Conservation (phyloP, 2,888 invertebrate species). For the Neoascia interrupta region DNA sequence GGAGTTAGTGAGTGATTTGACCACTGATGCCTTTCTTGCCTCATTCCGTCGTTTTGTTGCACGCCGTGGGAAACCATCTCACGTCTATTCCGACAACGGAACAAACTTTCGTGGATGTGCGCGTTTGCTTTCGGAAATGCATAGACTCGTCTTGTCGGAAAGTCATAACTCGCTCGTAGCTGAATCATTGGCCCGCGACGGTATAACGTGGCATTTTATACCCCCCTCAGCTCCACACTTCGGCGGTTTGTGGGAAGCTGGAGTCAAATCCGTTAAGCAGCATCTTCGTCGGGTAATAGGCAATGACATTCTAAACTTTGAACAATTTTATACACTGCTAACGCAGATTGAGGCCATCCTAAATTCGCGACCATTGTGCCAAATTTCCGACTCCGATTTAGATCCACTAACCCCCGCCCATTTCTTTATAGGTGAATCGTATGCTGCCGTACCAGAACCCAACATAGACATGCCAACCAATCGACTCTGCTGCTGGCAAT, state of each 20-base stretch:
- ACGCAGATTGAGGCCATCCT: slow-evolving; percentile 4
- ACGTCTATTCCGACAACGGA: too few species aligned
- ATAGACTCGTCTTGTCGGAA: slow-evolving; percentile 13
- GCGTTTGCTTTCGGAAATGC: slow-evolving; percentile 28
- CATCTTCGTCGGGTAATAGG: background rate
- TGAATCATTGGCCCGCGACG: slow-evolving; percentile 40
- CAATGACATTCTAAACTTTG: background rate
- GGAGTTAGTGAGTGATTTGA: slow-evolving; percentile 48
- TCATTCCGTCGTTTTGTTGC: slow-evolving; percentile 31
- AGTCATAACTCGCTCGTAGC: slow-evolving; percentile 17
- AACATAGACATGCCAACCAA: background rate
- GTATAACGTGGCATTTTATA: slow-evolving; percentile 48
- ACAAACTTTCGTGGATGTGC: slow-evolving; percentile 49
- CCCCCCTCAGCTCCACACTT: slow-evolving; percentile 52
- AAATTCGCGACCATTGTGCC: slow-evolving; percentile 16
- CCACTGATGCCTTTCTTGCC: too few species aligned
- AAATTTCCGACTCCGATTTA: background rate
- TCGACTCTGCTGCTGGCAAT: background rate
- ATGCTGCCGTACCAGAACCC: slow-evolving; percentile 2
- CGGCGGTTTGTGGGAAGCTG: slow-evolving; percentile 46
- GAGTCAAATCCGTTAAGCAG: slow-evolving; percentile 35
- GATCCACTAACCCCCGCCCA: slow-evolving; percentile 18
- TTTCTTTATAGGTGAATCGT: slow-evolving; percentile 7
- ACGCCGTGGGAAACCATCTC: slow-evolving; percentile 32
- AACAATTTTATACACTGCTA: background rate